Evolutionary conservation across 2,113 vertebrate genomes (phyloP), one percentile per base, ranked within the genome.

Genomic region (Donacobius atricapilla): DNA sequence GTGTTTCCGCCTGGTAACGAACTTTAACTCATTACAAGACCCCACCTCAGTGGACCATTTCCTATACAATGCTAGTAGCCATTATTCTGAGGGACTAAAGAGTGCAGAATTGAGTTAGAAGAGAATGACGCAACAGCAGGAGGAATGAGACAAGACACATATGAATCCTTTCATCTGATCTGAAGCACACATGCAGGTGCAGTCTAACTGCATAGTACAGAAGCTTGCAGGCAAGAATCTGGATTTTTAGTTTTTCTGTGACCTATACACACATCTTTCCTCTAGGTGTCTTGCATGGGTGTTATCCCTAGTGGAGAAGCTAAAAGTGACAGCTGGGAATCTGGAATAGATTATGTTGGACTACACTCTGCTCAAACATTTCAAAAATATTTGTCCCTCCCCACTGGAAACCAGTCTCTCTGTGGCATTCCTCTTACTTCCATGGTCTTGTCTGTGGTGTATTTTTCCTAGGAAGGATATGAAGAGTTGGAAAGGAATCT

Each of bases 381-480:
- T 58, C 1, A 79, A 25, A 63, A 60, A 20, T 68, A 71, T 35
- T 50, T 75, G 9, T 39, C 6, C 4, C 7, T 68, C 11, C 3
- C 3, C 15, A 13, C 0, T 50, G 40, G 47, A 80, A 90, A 44
- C 5, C 11, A 85, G 4, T 5, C 7, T 21, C 8, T 70, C 65
- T 42, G 19, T 18, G 39, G 16, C 20, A 54, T 47, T 79, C 6
- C 30, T 56, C 9, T 24, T 72, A 35, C 5, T 81, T 84, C 19
- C 16, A 16, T 0, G 0, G 9, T 39, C 15, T 45, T 70, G 5
- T 27, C 39, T 81, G 45, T 53, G 3, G 5, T 33, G 2, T 47
- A 7, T 56, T 94, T 54, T 92, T 80, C 31, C 33, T 66, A 25
- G 7, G 15, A 48, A 39, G 18, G 6, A 39, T 35, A 42, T 2